phyloP scores from a whole-genome alignment of 1,140 invertebrate species.

The Nautilus pompilius region DNA sequence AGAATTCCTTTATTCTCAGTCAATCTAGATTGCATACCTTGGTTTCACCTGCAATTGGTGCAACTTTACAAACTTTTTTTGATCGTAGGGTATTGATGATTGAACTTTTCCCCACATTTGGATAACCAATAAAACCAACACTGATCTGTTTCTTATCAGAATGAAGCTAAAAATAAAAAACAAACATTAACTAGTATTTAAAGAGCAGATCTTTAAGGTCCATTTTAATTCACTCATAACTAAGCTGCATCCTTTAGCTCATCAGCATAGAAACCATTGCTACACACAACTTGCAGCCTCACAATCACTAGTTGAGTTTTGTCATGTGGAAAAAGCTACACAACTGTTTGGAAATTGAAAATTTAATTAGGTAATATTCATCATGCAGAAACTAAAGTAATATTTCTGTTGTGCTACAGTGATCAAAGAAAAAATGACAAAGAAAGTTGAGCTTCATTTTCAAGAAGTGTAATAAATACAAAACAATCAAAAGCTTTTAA shows the following conservation, averaged over 20 bases:
- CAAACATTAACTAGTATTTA: background rate
- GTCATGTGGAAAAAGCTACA: background rate
- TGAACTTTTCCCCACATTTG: constrained; percentile 98
- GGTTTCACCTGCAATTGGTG: constrained; percentile 98
- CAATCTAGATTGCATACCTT: too few relatives aligned
- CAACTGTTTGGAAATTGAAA: too few relatives aligned
- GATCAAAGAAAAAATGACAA: too few relatives aligned
- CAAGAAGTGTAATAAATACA: too few relatives aligned
- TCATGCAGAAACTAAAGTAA: too few relatives aligned
- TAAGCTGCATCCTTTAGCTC: background rate
- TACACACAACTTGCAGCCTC: background rate
- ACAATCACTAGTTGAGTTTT: background rate
- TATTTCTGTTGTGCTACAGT: too few relatives aligned
- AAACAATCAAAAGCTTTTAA: too few relatives aligned
- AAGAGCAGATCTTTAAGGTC: background rate
- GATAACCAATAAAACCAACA: constrained; percentile 98
- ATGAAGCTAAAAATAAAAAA: constrained; percentile 64
- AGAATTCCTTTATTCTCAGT: too few relatives aligned
- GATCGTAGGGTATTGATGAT: constrained; percentile 90
- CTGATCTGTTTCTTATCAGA: constrained; percentile 96
- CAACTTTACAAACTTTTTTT: constrained; percentile 81
- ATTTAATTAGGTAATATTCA: too few relatives aligned
- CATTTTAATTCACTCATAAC: background rate
- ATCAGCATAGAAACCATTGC: background rate
- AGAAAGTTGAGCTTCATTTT: too few relatives aligned